phyloP scores from a whole-genome alignment of 1,140 invertebrate genomes.

The Saxidomus purpurata region DNA sequence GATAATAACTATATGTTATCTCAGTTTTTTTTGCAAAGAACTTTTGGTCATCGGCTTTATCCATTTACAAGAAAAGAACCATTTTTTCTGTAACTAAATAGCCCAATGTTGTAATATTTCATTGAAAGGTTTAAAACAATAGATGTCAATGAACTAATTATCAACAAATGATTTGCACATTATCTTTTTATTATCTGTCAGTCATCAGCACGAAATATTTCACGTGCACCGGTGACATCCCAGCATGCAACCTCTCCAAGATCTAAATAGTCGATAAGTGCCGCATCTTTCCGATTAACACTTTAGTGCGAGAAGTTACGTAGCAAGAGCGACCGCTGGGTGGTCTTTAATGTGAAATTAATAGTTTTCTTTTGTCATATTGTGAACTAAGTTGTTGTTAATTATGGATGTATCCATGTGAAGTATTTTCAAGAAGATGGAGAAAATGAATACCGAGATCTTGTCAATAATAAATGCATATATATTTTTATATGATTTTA shows the following conservation, averaged over 20 bases:
- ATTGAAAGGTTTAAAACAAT: background rate
- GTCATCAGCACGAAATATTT: background rate
- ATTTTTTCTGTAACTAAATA: too few species aligned
- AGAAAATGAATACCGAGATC: too few species aligned
- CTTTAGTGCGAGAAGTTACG: conserved; percentile 43
- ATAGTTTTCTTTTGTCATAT: conserved; percentile 3
- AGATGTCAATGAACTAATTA: conserved; percentile 2
- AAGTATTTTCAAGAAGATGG: background rate
- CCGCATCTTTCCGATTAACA: conserved; percentile 53
- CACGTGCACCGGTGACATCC: conserved; percentile 17
- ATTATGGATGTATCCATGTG: background rate
- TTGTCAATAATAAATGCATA: too few species aligned
- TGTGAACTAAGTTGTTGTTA: background rate
- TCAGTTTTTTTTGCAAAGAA: background rate
- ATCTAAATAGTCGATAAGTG: conserved; percentile 39
- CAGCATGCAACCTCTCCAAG: conserved; percentile 3
- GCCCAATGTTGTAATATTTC: too few species aligned
- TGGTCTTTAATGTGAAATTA: conserved; percentile 16
- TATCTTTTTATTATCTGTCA: background rate
- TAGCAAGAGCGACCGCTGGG: background rate
- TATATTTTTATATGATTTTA: too few species aligned
- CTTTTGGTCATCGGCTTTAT: background rate
- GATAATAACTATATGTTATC: background rate
- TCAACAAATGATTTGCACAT: conserved; percentile 13
- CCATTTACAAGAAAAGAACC: background rate